Evolutionary conservation across 2,113 vertebrate species (phyloP).

Genomic region (Conger conger): DNA sequence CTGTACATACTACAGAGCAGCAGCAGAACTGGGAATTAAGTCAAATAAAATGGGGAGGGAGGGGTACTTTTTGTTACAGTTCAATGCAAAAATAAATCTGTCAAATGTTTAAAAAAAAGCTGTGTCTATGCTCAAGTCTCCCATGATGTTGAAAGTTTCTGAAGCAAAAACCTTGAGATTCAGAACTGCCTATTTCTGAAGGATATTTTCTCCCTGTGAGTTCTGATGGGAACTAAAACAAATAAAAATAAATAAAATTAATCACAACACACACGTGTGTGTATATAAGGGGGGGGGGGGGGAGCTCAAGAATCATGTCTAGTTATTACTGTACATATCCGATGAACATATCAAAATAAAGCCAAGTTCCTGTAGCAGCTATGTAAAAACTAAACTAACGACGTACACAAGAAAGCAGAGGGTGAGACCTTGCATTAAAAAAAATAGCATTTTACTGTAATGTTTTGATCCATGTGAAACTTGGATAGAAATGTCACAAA

Average conservation of each 20-base stretch:
- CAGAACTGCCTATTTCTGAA: background rate
- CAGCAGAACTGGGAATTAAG: slow-evolving; percentile 48
- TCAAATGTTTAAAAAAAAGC: slow-evolving; percentile 57
- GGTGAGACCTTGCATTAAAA: background rate
- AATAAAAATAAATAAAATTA: no score
- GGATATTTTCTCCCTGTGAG: background rate
- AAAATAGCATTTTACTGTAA: background rate
- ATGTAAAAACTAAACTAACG: background rate
- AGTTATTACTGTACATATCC: no score
- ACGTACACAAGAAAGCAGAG: background rate
- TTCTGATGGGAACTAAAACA: background rate
- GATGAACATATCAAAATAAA: no score
- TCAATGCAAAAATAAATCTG: slow-evolving; percentile 66
- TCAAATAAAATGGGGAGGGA: slow-evolving; percentile 32
- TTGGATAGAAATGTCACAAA: no score
- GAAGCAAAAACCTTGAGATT: background rate
- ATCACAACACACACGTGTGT: no score
- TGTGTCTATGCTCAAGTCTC: background rate
- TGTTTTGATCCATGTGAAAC: no score
- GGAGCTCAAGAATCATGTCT: background rate
- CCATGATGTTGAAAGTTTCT: background rate
- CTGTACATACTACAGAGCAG: slow-evolving; percentile 49
- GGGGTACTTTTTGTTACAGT: slow-evolving; percentile 66
- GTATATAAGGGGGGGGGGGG: no score
- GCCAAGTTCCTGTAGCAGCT: background rate